These are phyloP conservation scores for Drosophila ananassae DNA, from an alignment of 1,140 invertebrate genomes.

Conservation along the genomic window DNA sequence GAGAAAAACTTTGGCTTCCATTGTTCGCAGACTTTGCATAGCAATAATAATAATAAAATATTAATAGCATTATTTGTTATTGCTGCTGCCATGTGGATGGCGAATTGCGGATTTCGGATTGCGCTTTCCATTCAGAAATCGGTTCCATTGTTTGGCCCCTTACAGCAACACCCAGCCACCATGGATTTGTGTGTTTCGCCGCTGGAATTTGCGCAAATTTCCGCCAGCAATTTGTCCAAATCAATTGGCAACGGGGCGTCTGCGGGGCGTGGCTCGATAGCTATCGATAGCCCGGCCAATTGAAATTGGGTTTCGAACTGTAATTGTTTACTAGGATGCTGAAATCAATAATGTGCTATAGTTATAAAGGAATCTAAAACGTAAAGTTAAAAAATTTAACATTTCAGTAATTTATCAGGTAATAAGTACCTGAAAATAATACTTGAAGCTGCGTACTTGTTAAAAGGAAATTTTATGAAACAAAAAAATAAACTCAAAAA, in stretches of 20 bases:
- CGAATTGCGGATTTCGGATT: slow-evolving; percentile 8
- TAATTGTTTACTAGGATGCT: slow-evolving; percentile 29
- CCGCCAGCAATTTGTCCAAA: slow-evolving; percentile 61
- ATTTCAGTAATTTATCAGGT: background rate
- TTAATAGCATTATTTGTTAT: slow-evolving; percentile 74
- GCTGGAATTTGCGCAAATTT: slow-evolving; percentile 69
- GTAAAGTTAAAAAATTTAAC: background rate
- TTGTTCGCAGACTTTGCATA: slow-evolving; percentile 70
- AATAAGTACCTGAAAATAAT: too few relatives aligned
- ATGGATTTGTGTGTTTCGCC: background rate
- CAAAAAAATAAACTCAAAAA: too few relatives aligned
- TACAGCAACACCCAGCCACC: background rate
- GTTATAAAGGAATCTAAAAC: background rate
- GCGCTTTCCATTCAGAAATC: slow-evolving; percentile 35
- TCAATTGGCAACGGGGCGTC: slow-evolving; percentile 45
- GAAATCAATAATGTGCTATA: slow-evolving; percentile 11
- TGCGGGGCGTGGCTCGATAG: slow-evolving; percentile 21
- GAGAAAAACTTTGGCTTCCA: slow-evolving; percentile 47
- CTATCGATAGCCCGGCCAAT: slow-evolving; percentile 51
- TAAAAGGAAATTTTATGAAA: too few relatives aligned
- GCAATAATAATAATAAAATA: slow-evolving; percentile 78
- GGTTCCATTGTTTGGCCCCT: slow-evolving; percentile 25
- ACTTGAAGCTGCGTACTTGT: too few relatives aligned
- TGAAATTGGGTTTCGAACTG: slow-evolving; percentile 14
- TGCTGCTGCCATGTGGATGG: slow-evolving; percentile 32